A percentile compares a stretch with the other conserved stretches of the same genome.
Conservation (phyloP, 1,140 invertebrate species). For the Ceratina australensis region DNA sequence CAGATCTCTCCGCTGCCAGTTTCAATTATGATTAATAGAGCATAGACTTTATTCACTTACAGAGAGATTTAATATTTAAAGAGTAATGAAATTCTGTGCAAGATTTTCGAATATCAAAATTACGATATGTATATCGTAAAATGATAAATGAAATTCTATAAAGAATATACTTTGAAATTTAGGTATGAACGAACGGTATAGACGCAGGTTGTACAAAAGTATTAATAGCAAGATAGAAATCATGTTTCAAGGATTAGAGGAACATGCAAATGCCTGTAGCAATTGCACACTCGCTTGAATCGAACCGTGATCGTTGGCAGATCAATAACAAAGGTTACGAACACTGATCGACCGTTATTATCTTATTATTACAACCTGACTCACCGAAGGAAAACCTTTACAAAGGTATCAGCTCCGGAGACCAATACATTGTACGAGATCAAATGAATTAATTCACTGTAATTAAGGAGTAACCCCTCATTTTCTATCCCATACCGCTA, state of each 20-base stretch:
- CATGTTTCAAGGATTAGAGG: neutral
- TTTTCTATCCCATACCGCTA: neutral
- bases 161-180: too few relatives aligned
- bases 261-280: conserved; percentile 51
- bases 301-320: conserved; percentile 38
- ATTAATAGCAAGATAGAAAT: too few relatives aligned
- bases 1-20: too few relatives aligned
- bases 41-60: too few relatives aligned
- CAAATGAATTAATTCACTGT: conserved; percentile 4
- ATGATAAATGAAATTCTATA: too few relatives aligned
- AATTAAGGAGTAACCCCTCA: conserved; percentile 1
- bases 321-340: conserved; percentile 58
- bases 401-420: neutral
- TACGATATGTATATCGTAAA: too few relatives aligned
- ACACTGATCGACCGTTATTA: conserved; percentile 54
- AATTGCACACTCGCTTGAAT: conserved; percentile 49
- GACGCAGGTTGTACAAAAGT: too few relatives aligned
- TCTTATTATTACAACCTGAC: conserved; percentile 51
- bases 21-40: too few relatives aligned
- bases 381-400: conserved; percentile 24
- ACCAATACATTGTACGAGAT: neutral
- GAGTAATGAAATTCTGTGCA: too few relatives aligned
- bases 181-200: too few relatives aligned
- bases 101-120: too few relatives aligned
- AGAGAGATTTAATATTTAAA: too few relatives aligned